Percentiles rank a stretch among this genome's conserved stretches.
Conservation (phyloP, 2,888 invertebrate genomes). For the Acrobasis repandana region DNA sequence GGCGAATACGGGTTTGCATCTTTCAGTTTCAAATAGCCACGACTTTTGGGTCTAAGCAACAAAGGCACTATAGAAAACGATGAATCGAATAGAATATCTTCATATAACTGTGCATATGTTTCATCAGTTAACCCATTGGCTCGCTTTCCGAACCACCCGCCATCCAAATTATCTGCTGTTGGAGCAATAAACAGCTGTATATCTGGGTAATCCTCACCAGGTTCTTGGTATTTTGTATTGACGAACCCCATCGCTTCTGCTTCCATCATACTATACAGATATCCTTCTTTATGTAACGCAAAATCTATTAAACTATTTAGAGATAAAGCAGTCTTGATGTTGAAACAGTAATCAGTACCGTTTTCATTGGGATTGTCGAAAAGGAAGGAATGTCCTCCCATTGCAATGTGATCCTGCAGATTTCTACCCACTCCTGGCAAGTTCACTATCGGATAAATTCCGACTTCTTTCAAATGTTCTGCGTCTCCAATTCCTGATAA, state of each 20-base stretch:
- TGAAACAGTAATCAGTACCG: slow-evolving; percentile 85
- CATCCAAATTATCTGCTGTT: slow-evolving; percentile 90
- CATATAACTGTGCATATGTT: slow-evolving; percentile 86
- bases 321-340: slow-evolving; percentile 85
- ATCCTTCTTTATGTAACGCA: slow-evolving; percentile 82
- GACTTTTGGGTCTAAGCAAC: slow-evolving; percentile 88
- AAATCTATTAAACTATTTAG: slow-evolving; percentile 85
- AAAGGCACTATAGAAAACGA: slow-evolving; percentile 87
- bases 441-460: slow-evolving; percentile 84
- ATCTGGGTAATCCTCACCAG: slow-evolving; percentile 88
- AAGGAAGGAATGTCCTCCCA: slow-evolving; percentile 89
- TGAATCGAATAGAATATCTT: slow-evolving; percentile 86
- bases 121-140: slow-evolving; percentile 86
- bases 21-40: slow-evolving; percentile 86
- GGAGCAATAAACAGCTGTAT: slow-evolving; percentile 90
- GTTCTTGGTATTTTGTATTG: slow-evolving; percentile 87
- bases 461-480: slow-evolving; percentile 83
- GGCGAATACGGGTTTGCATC: slow-evolving; percentile 87
- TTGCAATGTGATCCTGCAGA: slow-evolving; percentile 91
- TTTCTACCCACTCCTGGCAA: slow-evolving; percentile 90
- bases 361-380: slow-evolving; percentile 85
- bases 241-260: slow-evolving; percentile 91
- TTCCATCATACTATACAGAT: slow-evolving; percentile 89
- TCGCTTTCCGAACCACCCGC: slow-evolving; percentile 88
- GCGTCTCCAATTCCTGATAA: slow-evolving; percentile 91